Conservation (phyloP, 37 sponge, comb jelly and placozoan species). For the Halisarca cf. caerulea region DNA sequence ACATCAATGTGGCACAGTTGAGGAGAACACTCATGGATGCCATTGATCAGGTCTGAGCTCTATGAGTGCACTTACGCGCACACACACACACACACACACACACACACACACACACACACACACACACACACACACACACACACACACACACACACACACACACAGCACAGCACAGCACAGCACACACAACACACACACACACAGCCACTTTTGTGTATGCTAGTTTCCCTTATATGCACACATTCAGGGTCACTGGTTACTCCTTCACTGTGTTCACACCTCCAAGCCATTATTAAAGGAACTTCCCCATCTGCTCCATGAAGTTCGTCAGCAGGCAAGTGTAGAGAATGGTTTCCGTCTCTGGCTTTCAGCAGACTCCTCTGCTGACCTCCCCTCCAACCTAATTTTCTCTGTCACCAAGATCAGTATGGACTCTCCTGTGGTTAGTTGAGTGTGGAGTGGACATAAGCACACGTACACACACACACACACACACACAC, state of each 20-base stretch:
- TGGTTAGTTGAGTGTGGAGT: conserved; percentile 21
- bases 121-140: no score
- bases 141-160: no score
- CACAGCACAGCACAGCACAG: no score
- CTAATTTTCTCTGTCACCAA: conserved; percentile 39
- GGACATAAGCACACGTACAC: background rate
- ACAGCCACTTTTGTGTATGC: no score
- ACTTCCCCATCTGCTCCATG: conserved; percentile 41
- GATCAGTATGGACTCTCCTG: conserved; percentile 68
- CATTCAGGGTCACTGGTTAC: conserved; percentile 61
- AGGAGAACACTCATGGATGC: background rate
- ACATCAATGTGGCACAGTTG: background rate
- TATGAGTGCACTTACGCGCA: no score
- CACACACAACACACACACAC: no score
- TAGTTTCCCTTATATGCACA: no score
- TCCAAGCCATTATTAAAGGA: conserved; percentile 39
- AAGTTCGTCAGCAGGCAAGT: conserved; percentile 6
- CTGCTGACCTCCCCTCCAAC: conserved; percentile 5
- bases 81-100: no score
- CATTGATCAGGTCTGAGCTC: background rate
- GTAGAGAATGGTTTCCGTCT: conserved; percentile 29
- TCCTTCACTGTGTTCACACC: conserved; percentile 64
- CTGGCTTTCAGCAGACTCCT: conserved; percentile 67
- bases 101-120: no score
- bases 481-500: no score